phyloP scores from a whole-genome alignment of 2,797 vertebrate genomes.

The Brachyrhaphis roseni region DNA sequence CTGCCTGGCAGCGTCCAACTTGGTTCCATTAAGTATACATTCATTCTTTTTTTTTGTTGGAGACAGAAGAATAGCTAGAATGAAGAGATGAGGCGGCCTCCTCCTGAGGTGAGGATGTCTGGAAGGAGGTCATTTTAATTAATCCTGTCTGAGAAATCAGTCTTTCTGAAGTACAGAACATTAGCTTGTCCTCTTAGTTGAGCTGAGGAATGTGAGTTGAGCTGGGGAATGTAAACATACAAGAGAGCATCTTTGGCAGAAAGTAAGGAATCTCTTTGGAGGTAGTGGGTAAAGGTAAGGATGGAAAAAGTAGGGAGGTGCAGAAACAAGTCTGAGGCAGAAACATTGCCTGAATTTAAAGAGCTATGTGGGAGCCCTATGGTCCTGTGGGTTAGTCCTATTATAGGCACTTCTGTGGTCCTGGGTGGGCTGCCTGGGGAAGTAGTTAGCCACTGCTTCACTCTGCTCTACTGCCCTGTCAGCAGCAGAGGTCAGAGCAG shows the following conservation, averaged over 20 bases:
- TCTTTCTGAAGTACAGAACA: slow-evolving; percentile 38
- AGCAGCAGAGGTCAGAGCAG: slow-evolving; percentile 42
- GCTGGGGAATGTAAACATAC: slow-evolving; percentile 78
- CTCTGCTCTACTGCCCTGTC: slow-evolving; percentile 47
- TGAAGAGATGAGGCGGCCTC: slow-evolving; percentile 11
- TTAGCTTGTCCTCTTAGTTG: slow-evolving; percentile 54
- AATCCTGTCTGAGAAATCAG: slow-evolving; percentile 31
- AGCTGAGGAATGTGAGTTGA: slow-evolving; percentile 59
- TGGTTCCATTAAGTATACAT: slow-evolving; percentile 77
- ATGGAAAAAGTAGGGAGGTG: slow-evolving; percentile 43
- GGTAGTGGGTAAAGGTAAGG: slow-evolving; percentile 84
- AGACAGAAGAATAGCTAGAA: slow-evolving; percentile 40
- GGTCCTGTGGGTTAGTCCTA: slow-evolving; percentile 87
- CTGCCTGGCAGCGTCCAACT: slow-evolving; percentile 52
- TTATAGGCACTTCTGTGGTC: slow-evolving; percentile 80
- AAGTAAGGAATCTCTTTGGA: slow-evolving; percentile 85
- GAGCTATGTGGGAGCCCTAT: slow-evolving; percentile 82
- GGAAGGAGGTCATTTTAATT: slow-evolving; percentile 51
- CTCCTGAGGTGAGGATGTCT: slow-evolving; percentile 36
- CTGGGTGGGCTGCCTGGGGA: slow-evolving; percentile 48
- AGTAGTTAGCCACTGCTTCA: slow-evolving; percentile 52
- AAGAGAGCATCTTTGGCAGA: slow-evolving; percentile 87
- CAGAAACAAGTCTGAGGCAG: slow-evolving; percentile 48
- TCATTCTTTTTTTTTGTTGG: slow-evolving; percentile 67
- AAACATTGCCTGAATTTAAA: slow-evolving; percentile 29